Evolutionary conservation across 2,888 invertebrate species (phyloP), one percentile per base, ranked within the genome.

Genomic region (Pyrocoelia pectoralis): DNA sequence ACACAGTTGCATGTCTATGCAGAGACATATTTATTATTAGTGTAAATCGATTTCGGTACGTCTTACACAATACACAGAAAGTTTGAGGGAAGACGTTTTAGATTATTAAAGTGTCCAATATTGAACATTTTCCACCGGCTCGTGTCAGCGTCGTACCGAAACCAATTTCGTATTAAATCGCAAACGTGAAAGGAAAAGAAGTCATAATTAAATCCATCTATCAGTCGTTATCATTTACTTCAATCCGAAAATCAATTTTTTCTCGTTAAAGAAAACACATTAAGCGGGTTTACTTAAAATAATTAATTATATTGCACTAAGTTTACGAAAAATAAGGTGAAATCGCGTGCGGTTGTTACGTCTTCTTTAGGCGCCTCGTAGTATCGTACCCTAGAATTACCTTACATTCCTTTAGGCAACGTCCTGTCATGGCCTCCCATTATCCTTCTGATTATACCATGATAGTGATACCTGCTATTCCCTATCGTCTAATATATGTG

Each of bases 351-450:
- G 48, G 72, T 74, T 67, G 72, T 76, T 75, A 77, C 74, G 77
- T 78, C 78, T 78, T 78, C 74, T 78, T 78, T 77, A 78, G 78
- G 77, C 77, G 77, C 77, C 77, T 77, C 68, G 71, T 71, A 69
- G 70, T 72, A 70, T 68, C 61, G 70, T 73, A 78, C 76, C 78
- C 77, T 76, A 74, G 76, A 73, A 78, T 78, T 78, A 78, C 70
- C 61, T 68, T 50, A 66, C 66, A 70, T 67, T 56, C 76, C 77
- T 72, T 48, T 53, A 59, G 74, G 78, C 74, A 53, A 56, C 68
- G 73, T 76, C 74, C 77, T 77, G 78, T 78, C 78, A 76, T 76
- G 72, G 76, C 73, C 66, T 62, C 66, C 69, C 60, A 70, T 70
- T 70, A 70, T 72, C 68, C 72, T 65, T 38, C 63, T 67, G 72